These are phyloP conservation scores for Eueides isabella DNA, from an alignment of 1,140 invertebrate species.

Conservation along the genomic window DNA sequence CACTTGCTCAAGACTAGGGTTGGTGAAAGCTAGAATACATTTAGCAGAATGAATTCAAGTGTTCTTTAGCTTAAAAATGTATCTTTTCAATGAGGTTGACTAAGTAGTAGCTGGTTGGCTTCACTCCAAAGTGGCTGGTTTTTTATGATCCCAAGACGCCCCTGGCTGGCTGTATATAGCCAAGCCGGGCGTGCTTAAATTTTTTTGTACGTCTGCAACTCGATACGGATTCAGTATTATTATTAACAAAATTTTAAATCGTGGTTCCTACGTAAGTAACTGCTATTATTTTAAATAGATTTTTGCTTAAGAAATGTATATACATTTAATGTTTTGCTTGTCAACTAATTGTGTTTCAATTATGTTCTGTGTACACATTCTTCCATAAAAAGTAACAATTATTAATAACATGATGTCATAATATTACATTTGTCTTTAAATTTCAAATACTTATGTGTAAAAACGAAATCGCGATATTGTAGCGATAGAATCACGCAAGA, in stretches of 20 bases:
- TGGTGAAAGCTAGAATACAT: conserved; percentile 3
- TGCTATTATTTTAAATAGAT: no score
- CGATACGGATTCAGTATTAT: conserved; percentile 16
- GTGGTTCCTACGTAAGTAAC: not conserved
- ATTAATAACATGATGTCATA: no score
- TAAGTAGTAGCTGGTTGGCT: conserved; percentile 64
- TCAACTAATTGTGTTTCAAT: no score
- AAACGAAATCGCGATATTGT: not conserved
- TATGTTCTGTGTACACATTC: no score
- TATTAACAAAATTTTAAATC: conserved; percentile 20
- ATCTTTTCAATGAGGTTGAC: conserved; percentile 65
- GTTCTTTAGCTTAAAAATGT: conserved; percentile 64
- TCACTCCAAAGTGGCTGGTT: conserved; percentile 70
- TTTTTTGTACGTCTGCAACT: conserved; percentile 63
- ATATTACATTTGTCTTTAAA: no score
- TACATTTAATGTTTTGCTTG: no score
- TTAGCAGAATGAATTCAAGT: conserved; percentile 50
- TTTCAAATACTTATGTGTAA: no score
- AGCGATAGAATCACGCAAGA: conserved; percentile 8
- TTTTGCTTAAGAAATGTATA: no score
- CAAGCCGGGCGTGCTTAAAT: conserved; percentile 54
- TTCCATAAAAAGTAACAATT: no score
- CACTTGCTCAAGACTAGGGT: not conserved
- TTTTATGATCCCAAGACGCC: conserved; percentile 64
- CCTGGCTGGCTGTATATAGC: conserved; percentile 50